Base-by-base conservation (phyloP, 2,888 invertebrate species). In the Auanema sp. region DNA sequence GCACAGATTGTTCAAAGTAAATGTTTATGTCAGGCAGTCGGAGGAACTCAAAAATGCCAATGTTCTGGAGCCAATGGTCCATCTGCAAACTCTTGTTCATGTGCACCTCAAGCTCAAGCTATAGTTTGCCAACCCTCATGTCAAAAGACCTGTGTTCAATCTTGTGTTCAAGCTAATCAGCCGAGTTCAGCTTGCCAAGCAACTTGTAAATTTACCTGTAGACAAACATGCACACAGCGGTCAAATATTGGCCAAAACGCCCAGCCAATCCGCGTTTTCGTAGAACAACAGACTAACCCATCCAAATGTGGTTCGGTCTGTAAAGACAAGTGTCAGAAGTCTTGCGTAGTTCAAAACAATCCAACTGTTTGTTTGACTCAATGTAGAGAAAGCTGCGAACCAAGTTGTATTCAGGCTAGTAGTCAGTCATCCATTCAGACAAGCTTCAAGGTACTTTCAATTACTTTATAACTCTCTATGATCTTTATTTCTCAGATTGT, bases 161-260 rank as follows among this genome's bases (percentile, higher is more conserved):
- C 67, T 1, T 71, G 71, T 50, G 52, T 63, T 42, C 57, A 60
- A 18, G 62, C 68, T 6, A 56, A 60, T n/a, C 68, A 71, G 42
- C 62, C 71, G 16, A 55, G 49, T 43, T 12, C 64, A 4, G 16
- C 65, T 0, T 71, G 71, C 55, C 63, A 67, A 8, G 47, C 64
- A 14, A 68, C 71, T n/a, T 73, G 73, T 52, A 63, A 66, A 40
- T 64, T 62, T 52, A 73, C 73, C 2, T 73, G 73, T 51, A 57
- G 43, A 24, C 61, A 68, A 41, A 68, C 73, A 4, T 71, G 73
- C 44, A 42, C 58, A 12, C 66, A 66, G 42, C 24, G 42, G 6
- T 33, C 61, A 6, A 50, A 53, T 16, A n/a, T 23, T n/a, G 21
- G 3, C 50, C 2, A n/a, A 24, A n/a, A 23, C 44, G n/a, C 44